Evolutionary conservation across 1,140 invertebrate genomes (phyloP).

Genomic region (Drosophila punjabiensis): DNA sequence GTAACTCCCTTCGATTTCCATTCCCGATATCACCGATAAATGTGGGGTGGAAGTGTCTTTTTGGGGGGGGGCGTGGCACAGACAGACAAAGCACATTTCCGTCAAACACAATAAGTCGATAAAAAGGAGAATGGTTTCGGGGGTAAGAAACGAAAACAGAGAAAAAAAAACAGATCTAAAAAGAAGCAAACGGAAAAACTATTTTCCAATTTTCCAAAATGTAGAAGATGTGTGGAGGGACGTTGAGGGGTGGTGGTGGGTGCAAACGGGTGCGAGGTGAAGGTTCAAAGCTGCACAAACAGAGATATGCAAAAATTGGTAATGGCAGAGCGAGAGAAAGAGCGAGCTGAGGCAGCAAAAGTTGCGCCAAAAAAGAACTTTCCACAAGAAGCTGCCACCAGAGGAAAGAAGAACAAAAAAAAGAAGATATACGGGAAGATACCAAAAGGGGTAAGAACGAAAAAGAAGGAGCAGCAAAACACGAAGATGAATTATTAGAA

Average conservation of each 20-base stretch:
- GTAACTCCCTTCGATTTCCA: conserved; percentile 30
- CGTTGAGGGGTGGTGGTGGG: not conserved
- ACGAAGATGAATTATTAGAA: conserved; percentile 76
- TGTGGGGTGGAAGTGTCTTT: conserved; percentile 1
- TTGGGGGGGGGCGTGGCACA: conserved; percentile 14
- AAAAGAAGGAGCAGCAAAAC: conserved; percentile 50
- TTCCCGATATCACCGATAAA: conserved; percentile 24
- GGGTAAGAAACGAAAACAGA: conserved; percentile 26
- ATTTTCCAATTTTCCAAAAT: conserved; percentile 73
- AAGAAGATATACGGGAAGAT: conserved; percentile 39
- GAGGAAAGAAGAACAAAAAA: conserved; percentile 13
- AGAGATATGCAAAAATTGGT: conserved; percentile 74
- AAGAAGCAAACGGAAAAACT: conserved; percentile 59
- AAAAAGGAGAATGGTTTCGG: conserved; percentile 41
- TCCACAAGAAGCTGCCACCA: conserved; percentile 28
- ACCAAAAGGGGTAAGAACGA: conserved; percentile 19
- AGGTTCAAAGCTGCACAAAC: conserved; percentile 72
- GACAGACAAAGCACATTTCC: conserved; percentile 68
- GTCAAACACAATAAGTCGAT: conserved; percentile 77
- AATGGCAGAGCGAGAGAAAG: conserved; percentile 53
- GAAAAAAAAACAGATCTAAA: conserved; percentile 33
- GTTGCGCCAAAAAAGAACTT: conserved; percentile 64
- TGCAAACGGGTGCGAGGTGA: conserved; percentile 5
- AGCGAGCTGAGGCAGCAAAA: conserved; percentile 68
- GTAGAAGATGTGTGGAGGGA: conserved; percentile 38